Base-by-base conservation (phyloP, 2,113 vertebrate species). In the Entelurus aequoreus region DNA sequence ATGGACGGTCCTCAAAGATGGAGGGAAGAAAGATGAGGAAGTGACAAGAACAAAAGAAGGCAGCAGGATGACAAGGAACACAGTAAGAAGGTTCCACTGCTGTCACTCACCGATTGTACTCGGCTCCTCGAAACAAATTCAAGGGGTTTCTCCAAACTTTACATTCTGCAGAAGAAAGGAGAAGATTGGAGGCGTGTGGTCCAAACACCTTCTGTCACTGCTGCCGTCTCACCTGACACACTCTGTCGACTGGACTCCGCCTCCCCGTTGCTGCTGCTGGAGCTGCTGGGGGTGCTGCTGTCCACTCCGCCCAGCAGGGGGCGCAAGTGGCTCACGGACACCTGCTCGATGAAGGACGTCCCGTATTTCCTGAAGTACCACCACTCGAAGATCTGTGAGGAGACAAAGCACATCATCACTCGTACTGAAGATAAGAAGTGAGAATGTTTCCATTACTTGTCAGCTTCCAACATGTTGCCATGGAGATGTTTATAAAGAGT, bases 361-460 rank as follows among this genome's bases (percentile, higher is more conserved):
- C 95, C 96, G 72, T 98, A 98, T 80, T 98, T 98, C 74, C 96
- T 94, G 89, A 98, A 98, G 83, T 98, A 98, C 96, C 95, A 98
- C 96, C 96, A 98, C 85, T 98, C 96, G 87, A 98, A 98, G 89
- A 98, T 98, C 96, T 98, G 82, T 61, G 86, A 76, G n/a, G 0
- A 37, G 4, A 50, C 10, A n/a, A 42, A n/a, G 44, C 42, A 6
- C 10, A 4, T 12, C 9, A 12, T 4, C 6, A 16, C 44, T 44
- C 19, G 19, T 0, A 57, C 42, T 16, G 12, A 40, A 10, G 37
- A 10, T 6, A 19, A 19, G 19, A 19, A 28, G 28, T 28, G 28
- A 28, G 28, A 28, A 28, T 28, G 28, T 28, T 28, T 28, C 28
- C 28, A 28, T 28, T 28, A 28, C 1, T 28, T 28, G 28, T 28